phyloP scores from a whole-genome alignment of 2,113 vertebrate genomes.

The Elgaria multicarinata region DNA sequence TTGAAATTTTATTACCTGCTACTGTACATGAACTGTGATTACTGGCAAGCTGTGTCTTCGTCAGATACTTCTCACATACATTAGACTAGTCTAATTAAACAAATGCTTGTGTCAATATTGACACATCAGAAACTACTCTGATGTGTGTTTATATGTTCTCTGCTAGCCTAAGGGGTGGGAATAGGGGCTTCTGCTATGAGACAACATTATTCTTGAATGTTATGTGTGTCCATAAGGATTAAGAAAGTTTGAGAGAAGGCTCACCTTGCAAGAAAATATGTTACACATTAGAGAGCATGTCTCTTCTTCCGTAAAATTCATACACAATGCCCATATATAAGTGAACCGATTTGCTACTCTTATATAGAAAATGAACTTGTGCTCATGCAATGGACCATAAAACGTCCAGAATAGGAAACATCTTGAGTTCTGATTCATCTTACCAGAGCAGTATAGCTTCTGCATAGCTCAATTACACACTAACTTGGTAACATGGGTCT shows the following conservation, averaged over 20 bases:
- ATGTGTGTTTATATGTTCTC: not conserved
- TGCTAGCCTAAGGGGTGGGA: not conserved
- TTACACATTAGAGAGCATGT: not conserved
- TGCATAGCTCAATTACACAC: not conserved
- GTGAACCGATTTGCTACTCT: not conserved
- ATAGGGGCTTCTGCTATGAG: not conserved
- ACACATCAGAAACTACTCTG: not conserved
- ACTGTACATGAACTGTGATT: slow-evolving; percentile 19
- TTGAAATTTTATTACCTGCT: slow-evolving; percentile 38
- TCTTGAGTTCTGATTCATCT: not conserved
- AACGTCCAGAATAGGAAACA: not conserved
- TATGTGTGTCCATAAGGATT: not conserved
- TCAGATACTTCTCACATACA: slow-evolving; percentile 37
- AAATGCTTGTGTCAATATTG: slow-evolving; percentile 19
- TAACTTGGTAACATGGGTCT: not conserved
- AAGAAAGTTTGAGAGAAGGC: not conserved
- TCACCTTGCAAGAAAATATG: not conserved
- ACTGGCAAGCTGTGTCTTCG: slow-evolving; percentile 1
- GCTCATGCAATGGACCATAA: not conserved
- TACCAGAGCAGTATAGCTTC: not conserved
- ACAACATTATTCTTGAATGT: not conserved
- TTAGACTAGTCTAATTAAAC: slow-evolving; percentile 24
- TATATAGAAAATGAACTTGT: not conserved
- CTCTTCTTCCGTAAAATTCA: not conserved
- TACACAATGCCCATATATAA: not conserved